phyloP scores from a whole-genome alignment of 2,113 vertebrate genomes.

The Gopherus flavomarginatus region DNA sequence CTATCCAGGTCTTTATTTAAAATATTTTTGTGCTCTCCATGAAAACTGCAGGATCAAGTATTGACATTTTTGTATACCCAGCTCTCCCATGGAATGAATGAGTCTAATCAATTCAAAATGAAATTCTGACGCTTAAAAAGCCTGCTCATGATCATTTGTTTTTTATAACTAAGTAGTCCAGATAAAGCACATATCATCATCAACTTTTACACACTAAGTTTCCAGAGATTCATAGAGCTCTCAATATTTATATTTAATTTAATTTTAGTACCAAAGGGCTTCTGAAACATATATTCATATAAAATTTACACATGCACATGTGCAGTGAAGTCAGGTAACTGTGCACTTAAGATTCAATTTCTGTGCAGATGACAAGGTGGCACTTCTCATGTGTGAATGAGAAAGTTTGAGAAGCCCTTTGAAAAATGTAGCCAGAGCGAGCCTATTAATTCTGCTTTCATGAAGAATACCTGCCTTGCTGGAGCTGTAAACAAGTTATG shows the following conservation, averaged over 20 bases:
- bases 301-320: neutral
- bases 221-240: neutral
- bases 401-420: neutral
- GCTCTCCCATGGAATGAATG: neutral
- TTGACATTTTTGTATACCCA: neutral
- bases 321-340: neutral
- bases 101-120: neutral
- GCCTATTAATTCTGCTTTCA: neutral
- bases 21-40: neutral
- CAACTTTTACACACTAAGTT: neutral
- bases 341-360: neutral
- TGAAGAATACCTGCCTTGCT: neutral
- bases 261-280: neutral
- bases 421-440: neutral
- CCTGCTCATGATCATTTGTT: neutral
- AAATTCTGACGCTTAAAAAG: neutral
- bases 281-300: neutral
- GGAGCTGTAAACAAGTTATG: neutral
- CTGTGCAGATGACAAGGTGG: neutral
- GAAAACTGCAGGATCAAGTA: conserved; percentile 23
- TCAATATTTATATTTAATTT: neutral
- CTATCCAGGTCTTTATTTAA: neutral
- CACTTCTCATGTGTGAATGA: neutral
- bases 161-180: neutral
- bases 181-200: neutral